Conservation (phyloP, 2,113 vertebrate species). For the Heterochromis multidens region DNA sequence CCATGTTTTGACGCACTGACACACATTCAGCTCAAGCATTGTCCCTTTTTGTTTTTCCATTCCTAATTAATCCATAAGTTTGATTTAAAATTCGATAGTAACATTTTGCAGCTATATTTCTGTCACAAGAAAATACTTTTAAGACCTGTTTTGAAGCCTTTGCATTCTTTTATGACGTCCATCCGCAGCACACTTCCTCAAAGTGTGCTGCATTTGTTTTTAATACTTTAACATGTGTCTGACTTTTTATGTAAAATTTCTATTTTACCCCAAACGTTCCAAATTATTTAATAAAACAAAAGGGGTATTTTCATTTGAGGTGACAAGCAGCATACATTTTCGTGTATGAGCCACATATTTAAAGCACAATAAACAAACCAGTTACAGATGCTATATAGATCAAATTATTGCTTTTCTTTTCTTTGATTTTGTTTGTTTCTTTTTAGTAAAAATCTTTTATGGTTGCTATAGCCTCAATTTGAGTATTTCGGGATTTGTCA, state of each 20-base stretch:
- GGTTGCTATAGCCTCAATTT: neutral
- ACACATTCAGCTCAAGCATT: neutral
- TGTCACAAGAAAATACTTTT: neutral
- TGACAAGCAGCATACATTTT: neutral
- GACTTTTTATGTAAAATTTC: neutral
- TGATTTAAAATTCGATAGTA: constrained; percentile 26
- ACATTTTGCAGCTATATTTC: constrained; percentile 2
- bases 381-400: neutral
- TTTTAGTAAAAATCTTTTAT: neutral
- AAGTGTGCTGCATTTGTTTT: neutral
- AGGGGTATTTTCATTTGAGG: neutral
- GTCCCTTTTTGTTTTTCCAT: neutral
- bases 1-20: neutral
- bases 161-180: neutral
- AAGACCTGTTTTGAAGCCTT: neutral
- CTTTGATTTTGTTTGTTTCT: neutral
- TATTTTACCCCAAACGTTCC: neutral
- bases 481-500: neutral
- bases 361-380: neutral
- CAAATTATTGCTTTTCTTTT: neutral
- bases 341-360: neutral
- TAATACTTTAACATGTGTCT: neutral
- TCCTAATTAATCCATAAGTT: neutral
- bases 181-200: neutral
- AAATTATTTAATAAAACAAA: neutral